Evolutionary conservation across 1,140 invertebrate species (phyloP), one percentile per base, ranked within the genome.

Genomic region (Drosophila pectinifera): DNA sequence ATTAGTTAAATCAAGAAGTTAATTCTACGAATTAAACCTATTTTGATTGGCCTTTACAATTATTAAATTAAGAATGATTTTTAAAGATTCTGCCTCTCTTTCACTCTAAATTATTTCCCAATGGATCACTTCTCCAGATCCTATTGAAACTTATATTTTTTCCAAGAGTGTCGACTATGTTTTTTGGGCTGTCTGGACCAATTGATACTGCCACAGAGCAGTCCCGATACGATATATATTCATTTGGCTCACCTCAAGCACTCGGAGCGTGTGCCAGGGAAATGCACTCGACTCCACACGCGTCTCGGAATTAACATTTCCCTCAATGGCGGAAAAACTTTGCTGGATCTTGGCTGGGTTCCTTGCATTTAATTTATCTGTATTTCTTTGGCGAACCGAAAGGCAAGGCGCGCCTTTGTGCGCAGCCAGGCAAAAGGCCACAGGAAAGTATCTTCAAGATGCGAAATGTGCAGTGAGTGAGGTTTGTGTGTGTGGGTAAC

Each of bases 291-390:
- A 49, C 34, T 55, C 46, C 43, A 65, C 65, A 61, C 46, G 68
- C 56, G 55, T 62, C 70, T 61, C 38, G 48, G 62, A 78, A 67
- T 81, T 77, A 76, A 72, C 62, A 72, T 76, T 76, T 73, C 43
- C 56, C 49, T 61, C 39, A 53, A 34, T 55, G 64, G 38, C 42
- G 54, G 28, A 62, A 51, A 78, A 78, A 78, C 34, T 70, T 78
- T 78, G 42, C 68, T 45, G 51, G 57, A 53, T 22, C 55, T 43
- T 5, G 38, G 38, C 4, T 22, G 22, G 2, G 54, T 41, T 61
- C 63, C 58, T 67, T 82, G 74, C 74, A 74, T 82, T 82, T 82
- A 82, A 81, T 82, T 82, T 81, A 68, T 81, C 75, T 64, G 62
- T 48, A 78, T 78, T 82, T 63, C 61, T 53, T 58, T 55, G 55